Conservation (phyloP, 2,888 invertebrate species). For the Lasius fuliginosus region DNA sequence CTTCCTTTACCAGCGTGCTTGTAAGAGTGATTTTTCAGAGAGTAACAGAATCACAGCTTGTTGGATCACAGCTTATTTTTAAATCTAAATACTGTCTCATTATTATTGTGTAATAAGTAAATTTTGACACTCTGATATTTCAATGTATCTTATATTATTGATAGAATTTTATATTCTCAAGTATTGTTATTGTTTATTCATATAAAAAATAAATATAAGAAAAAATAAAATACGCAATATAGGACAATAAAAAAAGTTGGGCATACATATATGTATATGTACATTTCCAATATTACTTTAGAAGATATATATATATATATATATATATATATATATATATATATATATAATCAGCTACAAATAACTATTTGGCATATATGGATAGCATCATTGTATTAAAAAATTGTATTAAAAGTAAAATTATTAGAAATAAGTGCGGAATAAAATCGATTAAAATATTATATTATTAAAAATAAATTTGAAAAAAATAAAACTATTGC, state of each 20-base stretch:
- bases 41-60: conserved; percentile 34
- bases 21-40: conserved; percentile 44
- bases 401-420: neutral
- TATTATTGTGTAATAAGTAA: neutral
- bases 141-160: neutral
- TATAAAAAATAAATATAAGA: neutral
- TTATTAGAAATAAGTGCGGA: neutral
- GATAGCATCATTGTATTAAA: too few species aligned
- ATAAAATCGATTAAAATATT: too few species aligned
- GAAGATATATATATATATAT: neutral
- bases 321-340: too few species aligned
- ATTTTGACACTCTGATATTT: neutral
- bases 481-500: neutral
- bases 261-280: neutral
- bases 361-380: neutral
- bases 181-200: neutral
- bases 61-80: conserved; percentile 33
- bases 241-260: neutral
- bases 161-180: conserved; percentile 2
- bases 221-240: neutral
- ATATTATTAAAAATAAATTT: too few species aligned
- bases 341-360: neutral
- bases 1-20: conserved; percentile 58
- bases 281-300: neutral
- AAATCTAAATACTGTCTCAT: conserved; percentile 5